Evolutionary conservation across 2,113 vertebrate species (phyloP).

Genomic region (Petrocephalus zakoni): DNA sequence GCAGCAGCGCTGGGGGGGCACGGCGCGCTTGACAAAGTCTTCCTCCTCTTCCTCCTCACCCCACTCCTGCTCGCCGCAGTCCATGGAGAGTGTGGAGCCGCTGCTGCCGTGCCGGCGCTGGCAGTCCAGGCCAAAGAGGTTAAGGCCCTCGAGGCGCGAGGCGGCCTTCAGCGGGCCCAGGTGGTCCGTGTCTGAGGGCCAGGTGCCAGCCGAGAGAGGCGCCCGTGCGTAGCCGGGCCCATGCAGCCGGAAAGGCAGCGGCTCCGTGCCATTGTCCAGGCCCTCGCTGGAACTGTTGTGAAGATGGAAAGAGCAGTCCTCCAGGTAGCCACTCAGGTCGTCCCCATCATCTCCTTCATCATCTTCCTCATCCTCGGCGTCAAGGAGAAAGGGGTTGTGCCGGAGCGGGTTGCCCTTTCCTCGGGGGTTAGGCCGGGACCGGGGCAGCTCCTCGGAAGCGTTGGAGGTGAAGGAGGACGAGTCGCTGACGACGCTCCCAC

Average conservation of each 20-base stretch:
- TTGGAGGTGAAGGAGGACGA: slow-evolving; percentile 61
- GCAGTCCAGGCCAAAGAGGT: slow-evolving; percentile 64
- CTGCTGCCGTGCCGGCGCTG: slow-evolving; percentile 67
- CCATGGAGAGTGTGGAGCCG: slow-evolving; percentile 77
- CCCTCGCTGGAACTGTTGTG: slow-evolving; percentile 59
- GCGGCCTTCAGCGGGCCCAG: slow-evolving; percentile 56
- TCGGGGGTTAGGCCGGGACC: slow-evolving; percentile 32
- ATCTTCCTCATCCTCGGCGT: slow-evolving; percentile 64
- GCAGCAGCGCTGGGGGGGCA: slow-evolving; percentile 51
- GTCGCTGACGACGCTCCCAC: slow-evolving; percentile 55
- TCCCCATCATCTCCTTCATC: slow-evolving; percentile 64
- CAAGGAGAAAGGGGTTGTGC: slow-evolving; percentile 84
- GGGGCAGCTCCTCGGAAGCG: slow-evolving; percentile 58
- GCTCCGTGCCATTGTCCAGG: slow-evolving; percentile 45
- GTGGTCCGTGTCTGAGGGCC: slow-evolving; percentile 49
- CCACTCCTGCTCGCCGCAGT: slow-evolving; percentile 69
- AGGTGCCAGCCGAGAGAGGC: slow-evolving; percentile 63
- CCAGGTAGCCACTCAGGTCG: slow-evolving; percentile 63
- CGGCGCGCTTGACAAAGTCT: slow-evolving; percentile 42
- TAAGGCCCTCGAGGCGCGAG: slow-evolving; percentile 48
- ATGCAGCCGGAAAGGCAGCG: slow-evolving; percentile 69
- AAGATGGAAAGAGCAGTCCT: slow-evolving; percentile 81
- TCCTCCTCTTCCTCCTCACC: slow-evolving; percentile 57
- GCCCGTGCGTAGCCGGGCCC: slow-evolving; percentile 59
- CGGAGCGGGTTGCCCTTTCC: slow-evolving; percentile 50